These are phyloP conservation scores for Rhagonycha lutea DNA, from an alignment of 2,888 invertebrate species.

Conservation along the genomic window DNA sequence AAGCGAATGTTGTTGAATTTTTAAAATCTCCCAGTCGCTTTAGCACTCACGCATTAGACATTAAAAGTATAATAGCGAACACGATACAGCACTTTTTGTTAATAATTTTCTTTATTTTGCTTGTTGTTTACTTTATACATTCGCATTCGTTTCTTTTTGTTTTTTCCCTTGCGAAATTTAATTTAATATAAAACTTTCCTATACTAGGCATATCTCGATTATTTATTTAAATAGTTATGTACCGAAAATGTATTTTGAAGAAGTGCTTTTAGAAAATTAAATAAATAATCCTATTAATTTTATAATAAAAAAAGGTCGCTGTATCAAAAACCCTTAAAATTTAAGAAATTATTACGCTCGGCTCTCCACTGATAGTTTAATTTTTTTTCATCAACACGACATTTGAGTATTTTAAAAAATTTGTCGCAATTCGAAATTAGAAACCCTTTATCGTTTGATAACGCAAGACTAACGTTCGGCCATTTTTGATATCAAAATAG, in stretches of 20 bases:
- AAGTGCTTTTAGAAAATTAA: not conserved
- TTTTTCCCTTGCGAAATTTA: slow-evolving; percentile 3
- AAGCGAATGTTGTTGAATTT: slow-evolving; percentile 27
- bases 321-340: not conserved
- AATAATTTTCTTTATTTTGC: slow-evolving; percentile 38
- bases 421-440: not conserved
- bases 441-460: not conserved
- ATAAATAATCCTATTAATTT: not conserved
- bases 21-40: slow-evolving; percentile 28
- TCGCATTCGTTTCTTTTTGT: slow-evolving; percentile 6
- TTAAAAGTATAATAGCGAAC: slow-evolving; percentile 33
- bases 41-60: slow-evolving; percentile 28
- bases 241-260: not conserved
- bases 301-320: not conserved
- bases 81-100: slow-evolving; percentile 39
- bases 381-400: no score
- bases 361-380: no score
- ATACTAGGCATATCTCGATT: not conserved
- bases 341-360: not conserved
- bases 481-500: slow-evolving; percentile 18
- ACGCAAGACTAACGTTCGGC: not conserved
- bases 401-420: not conserved
- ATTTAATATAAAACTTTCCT: not conserved
- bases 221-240: not conserved
- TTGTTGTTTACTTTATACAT: slow-evolving; percentile 20